Conservation (phyloP, 1,140 invertebrate species). For the Drosophila ironensis region DNA sequence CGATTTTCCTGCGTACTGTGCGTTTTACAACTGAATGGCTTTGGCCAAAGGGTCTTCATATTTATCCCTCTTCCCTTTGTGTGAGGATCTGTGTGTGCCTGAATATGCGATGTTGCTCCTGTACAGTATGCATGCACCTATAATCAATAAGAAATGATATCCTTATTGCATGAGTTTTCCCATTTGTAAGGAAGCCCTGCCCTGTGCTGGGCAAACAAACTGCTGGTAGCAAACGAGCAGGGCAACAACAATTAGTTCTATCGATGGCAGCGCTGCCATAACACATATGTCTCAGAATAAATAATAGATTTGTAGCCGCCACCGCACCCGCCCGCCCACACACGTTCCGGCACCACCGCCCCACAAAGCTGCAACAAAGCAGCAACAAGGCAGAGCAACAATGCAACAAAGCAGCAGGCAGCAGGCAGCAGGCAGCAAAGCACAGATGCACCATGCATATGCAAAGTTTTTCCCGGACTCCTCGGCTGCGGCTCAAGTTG, state of each 20-base stretch:
- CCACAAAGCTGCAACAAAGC: neutral
- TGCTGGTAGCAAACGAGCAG: conserved; percentile 24
- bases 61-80: conserved; percentile 7
- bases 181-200: neutral
- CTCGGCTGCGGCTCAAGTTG: neutral
- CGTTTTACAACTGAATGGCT: neutral
- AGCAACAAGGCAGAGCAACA: neutral
- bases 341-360: conserved; percentile 10
- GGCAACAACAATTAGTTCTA: conserved; percentile 69
- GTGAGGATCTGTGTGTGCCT: neutral
- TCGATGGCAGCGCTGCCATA: conserved; percentile 56
- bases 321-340: conserved; percentile 9
- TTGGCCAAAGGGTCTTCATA: neutral
- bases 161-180: neutral
- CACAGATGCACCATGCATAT: conserved; percentile 40
- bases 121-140: conserved; percentile 1
- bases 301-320: conserved; percentile 70
- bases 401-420: neutral
- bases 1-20: conserved; percentile 11
- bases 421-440: neutral
- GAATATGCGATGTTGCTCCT: neutral
- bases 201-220: conserved; percentile 12
- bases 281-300: conserved; percentile 66
- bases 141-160: conserved; percentile 26
- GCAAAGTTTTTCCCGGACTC: conserved; percentile 42